Conservation (phyloP, 53 echinoderm and acorn worm genomes). For the Crossaster papposus region DNA sequence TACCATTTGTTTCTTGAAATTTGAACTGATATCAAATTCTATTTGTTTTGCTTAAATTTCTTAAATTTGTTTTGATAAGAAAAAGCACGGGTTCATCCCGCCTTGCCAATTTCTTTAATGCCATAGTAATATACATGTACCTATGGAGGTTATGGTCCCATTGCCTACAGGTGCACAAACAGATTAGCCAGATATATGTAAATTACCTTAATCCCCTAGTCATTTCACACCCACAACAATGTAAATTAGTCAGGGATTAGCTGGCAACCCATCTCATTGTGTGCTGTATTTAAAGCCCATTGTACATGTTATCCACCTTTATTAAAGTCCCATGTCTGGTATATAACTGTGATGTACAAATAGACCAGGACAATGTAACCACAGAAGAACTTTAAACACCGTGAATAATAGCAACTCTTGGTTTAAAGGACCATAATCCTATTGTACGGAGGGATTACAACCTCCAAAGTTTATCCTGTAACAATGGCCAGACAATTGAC, state of each 20-base stretch:
- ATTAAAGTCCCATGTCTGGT: not conserved
- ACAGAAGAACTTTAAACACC: not conserved
- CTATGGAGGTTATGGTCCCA: not conserved
- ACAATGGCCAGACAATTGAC: constrained; percentile 36
- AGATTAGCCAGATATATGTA: constrained; percentile 38
- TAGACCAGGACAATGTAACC: not conserved
- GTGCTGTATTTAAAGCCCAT: not conserved
- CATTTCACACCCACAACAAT: not conserved
- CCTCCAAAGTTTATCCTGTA: constrained; percentile 17
- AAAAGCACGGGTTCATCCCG: too few species aligned
- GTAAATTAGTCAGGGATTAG: constrained; percentile 18
- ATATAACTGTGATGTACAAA: not conserved
- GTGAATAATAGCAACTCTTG: constrained; percentile 39
- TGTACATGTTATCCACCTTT: not conserved
- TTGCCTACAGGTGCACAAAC: not conserved
- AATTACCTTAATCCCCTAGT: not conserved
- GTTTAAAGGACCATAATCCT: not conserved
- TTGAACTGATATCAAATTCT: not conserved
- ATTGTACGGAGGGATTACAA: constrained; percentile 44
- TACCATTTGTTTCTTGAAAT: not conserved
- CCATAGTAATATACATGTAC: too few species aligned
- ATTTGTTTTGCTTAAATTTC: not conserved
- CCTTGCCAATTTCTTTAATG: too few species aligned
- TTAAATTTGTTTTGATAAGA: too few species aligned
- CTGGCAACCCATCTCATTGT: not conserved